phyloP scores from a whole-genome alignment of 2,888 invertebrate species.

The Coleophora deauratella region DNA sequence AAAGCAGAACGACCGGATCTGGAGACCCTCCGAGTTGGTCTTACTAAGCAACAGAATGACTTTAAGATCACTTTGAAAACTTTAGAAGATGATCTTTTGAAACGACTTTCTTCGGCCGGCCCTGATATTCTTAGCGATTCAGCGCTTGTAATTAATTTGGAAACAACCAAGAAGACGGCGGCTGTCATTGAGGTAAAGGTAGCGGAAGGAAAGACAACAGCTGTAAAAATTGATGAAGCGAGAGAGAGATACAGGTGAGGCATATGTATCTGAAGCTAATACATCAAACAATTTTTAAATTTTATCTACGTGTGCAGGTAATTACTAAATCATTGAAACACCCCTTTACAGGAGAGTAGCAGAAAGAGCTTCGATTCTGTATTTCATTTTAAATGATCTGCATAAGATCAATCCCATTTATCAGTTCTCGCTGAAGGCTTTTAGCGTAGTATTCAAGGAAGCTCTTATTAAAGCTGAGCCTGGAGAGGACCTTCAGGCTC shows the following conservation, averaged over 20 bases:
- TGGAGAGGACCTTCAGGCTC: slow-evolving; percentile 79
- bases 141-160: slow-evolving; percentile 91
- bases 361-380: slow-evolving; percentile 88
- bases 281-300: too few relatives aligned
- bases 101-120: slow-evolving; percentile 90
- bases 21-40: slow-evolving; percentile 84
- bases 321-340: too few relatives aligned
- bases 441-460: slow-evolving; percentile 91
- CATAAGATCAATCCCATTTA: slow-evolving; percentile 96
- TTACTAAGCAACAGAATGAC: slow-evolving; percentile 94
- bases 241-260: slow-evolving; percentile 85
- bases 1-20: slow-evolving; percentile 94
- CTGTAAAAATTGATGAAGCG: slow-evolving; percentile 92
- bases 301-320: too few relatives aligned
- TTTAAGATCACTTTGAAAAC: slow-evolving; percentile 94
- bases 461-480: slow-evolving; percentile 81
- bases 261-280: too few relatives aligned
- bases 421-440: slow-evolving; percentile 95
- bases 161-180: slow-evolving; percentile 94
- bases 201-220: slow-evolving; percentile 88
- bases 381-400: slow-evolving; percentile 94
- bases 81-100: slow-evolving; percentile 92
- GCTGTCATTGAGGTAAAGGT: slow-evolving; percentile 92
- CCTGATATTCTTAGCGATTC: slow-evolving; percentile 94
- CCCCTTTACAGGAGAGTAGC: slow-evolving; percentile 78